Base-by-base conservation (phyloP, 37 sponge, comb jelly and placozoan genomes). In the Hormiphora californensis region DNA sequence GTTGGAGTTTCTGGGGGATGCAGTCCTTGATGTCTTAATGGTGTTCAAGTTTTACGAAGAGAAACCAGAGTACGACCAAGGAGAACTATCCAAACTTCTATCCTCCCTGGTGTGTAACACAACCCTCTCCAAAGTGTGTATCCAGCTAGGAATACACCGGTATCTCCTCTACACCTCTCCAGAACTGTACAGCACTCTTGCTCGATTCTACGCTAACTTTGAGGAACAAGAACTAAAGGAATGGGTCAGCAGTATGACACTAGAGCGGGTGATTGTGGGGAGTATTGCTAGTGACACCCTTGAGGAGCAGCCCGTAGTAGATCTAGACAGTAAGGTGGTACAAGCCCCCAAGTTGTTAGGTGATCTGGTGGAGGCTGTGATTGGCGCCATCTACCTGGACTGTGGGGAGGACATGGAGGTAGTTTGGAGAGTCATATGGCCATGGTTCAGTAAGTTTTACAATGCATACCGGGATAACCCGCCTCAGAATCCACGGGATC, bases 1-100 rank as follows among this genome's bases (percentile, higher is more conserved):
- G 39, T 88, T 98, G 63, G 99, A 98, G 89, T 98, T 98, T 41
- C 90, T 98, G 0, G 99, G 99, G 3, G 99, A 98, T 86, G 99
- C 99, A 11, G 87, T 98, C 8, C 86, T 98, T 21, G 96, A 98
- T 73, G 95, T 92, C 38, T 89, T 98, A 38, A 88, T 94, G 49
- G 92, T 91, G 1, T 85, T 69, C 27, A 88, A 91, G 57, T 91
- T 92, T 62, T 98, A 94, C 89, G 54, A 54, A 0, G 65, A 65
- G 44, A 88, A 91, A 36, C 89, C 90, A 17, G 0, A 88, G 21
- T 92, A 87, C 38, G 40, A 55, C 19, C 96, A 94, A 5, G 99
- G 94, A 0, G 85, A 98, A 54, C 90, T 98, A 25, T 89, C 91
- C 0, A 87, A 67, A 11, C 89, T 95, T 85, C 87, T 93, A 31